Conservation (phyloP, 2,888 invertebrate species). For the Mesodorylaimus sp. region DNA sequence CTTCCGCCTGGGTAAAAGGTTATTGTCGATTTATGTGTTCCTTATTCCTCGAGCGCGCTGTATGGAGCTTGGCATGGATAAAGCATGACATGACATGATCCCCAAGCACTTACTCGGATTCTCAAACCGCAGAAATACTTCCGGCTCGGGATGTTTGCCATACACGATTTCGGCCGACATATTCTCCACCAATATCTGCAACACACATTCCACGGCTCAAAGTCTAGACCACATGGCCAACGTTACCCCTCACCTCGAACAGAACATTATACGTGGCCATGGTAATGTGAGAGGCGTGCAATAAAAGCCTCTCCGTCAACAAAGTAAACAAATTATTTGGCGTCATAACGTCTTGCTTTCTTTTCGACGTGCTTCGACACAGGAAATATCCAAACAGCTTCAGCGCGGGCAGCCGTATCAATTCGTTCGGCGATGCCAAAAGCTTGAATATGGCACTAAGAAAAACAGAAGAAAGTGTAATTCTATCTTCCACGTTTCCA, state of each 20-base stretch:
- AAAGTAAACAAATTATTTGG: slow-evolving; percentile 94
- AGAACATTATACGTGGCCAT: slow-evolving; percentile 93
- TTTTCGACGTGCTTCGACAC: slow-evolving; percentile 88
- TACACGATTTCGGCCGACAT: slow-evolving; percentile 84
- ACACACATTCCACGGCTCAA: slow-evolving; percentile 9
- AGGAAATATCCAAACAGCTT: slow-evolving; percentile 93
- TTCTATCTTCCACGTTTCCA: background rate
- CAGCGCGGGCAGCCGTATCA: slow-evolving; percentile 80
- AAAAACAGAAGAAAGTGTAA: slow-evolving; percentile 9
- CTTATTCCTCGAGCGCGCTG: no score
- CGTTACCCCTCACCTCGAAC: slow-evolving; percentile 51
- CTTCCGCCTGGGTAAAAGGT: no score
- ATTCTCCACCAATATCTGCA: slow-evolving; percentile 76
- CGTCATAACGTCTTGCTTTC: slow-evolving; percentile 97
- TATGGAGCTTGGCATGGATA: no score
- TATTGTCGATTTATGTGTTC: no score
- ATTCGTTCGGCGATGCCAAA: slow-evolving; percentile 79
- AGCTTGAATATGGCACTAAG: slow-evolving; percentile 80
- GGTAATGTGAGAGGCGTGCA: slow-evolving; percentile 70
- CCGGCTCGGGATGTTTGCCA: slow-evolving; percentile 81
- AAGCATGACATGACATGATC: slow-evolving; percentile 1
- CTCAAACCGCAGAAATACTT: slow-evolving; percentile 78
- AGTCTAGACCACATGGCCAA: background rate
- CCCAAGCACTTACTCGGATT: slow-evolving; percentile 60
- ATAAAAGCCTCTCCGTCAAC: slow-evolving; percentile 69